A percentile compares a stretch with the other conserved stretches of the same genome.
Evolutionary conservation across 2,797 vertebrate genomes (phyloP).

Genomic region (Acrossocheilus fasciatus): DNA sequence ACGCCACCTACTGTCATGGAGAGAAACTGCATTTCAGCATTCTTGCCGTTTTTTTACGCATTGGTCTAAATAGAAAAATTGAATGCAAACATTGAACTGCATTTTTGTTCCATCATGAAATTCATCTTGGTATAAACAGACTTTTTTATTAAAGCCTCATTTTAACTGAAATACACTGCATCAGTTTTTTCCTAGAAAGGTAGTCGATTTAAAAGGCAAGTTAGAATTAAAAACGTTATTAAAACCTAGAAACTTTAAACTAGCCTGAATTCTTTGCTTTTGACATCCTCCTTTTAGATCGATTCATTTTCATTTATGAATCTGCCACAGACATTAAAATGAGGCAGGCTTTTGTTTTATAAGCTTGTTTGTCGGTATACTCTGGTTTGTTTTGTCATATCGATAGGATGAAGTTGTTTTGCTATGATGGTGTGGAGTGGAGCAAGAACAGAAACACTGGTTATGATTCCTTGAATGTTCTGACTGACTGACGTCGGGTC

Average conservation of each 20-base stretch:
- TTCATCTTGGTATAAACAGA: neutral
- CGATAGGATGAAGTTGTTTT: conserved; percentile 30
- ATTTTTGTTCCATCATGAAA: neutral
- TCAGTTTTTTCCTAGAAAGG: neutral
- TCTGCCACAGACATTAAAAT: neutral
- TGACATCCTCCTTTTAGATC: conserved; percentile 25
- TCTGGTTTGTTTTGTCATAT: conserved; percentile 3
- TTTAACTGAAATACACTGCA: neutral
- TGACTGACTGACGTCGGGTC: conserved; percentile 15
- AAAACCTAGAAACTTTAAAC: neutral
- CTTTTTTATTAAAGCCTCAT: neutral
- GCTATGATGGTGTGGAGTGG: conserved; percentile 2
- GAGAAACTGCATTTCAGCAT: neutral
- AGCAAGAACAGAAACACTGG: conserved; percentile 30
- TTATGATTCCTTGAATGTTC: conserved; percentile 47
- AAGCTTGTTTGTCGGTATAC: neutral
- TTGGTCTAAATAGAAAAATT: neutral
- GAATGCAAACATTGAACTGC: neutral
- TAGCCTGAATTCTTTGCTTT: conserved; percentile 8
- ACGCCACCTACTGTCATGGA: neutral
- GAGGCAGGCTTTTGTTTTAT: neutral
- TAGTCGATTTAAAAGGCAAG: neutral
- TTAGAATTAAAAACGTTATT: neutral
- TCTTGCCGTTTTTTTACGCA: neutral
- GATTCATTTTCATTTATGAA: neutral